Base-by-base conservation (phyloP, 2,888 invertebrate species). In the Heteropelma amictum region DNA sequence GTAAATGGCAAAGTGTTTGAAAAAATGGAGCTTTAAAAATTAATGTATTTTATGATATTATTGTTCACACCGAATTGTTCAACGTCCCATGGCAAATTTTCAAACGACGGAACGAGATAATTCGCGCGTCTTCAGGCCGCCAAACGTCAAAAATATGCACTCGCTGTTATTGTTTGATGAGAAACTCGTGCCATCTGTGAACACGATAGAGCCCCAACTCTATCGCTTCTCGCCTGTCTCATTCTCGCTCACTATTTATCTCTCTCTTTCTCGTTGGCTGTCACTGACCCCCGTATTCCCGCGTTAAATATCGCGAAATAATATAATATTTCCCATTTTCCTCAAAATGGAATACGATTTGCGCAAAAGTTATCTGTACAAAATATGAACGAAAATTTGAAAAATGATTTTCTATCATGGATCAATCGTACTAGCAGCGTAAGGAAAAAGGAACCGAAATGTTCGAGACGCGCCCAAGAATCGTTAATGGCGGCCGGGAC, bases 151-250 rank as follows among this genome's bases (percentile, higher is more conserved):
- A 83, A 68, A 71, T 63, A 64, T 70, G 72, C 65, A 76, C 80
- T 80, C 77, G 69, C 79, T 45, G 35, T 23, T 82, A 65, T 79
- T 80, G 76, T 79, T 73, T 77, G n/a, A n/a, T n/a, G 79, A 78
- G 82, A 79, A 83, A 79, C 80, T 79, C 77, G 71, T 86, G 87
- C 88, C 87, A 87, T 87, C 87, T 87, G 84, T 87, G 86, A 84
- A 81, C 78, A 67, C 77, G 69, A 65, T 68, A 56, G 79, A 76
- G 63, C 69, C 68, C 45, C 77, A 71, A 72, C 49, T 47, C 23
- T 17, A 6, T 23, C 49, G 14, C 28, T 14, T 2, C n/a, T n/a
- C n/a, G n/a, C n/a, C n/a, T 12, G 42, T 47, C 30, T 30, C 30
- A 14, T 26, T 21, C 14, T 19, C 61, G 33, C 60, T 42, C 40